Base-by-base conservation (phyloP, 2,888 invertebrate genomes). In the Arrhopalites spinosus region DNA sequence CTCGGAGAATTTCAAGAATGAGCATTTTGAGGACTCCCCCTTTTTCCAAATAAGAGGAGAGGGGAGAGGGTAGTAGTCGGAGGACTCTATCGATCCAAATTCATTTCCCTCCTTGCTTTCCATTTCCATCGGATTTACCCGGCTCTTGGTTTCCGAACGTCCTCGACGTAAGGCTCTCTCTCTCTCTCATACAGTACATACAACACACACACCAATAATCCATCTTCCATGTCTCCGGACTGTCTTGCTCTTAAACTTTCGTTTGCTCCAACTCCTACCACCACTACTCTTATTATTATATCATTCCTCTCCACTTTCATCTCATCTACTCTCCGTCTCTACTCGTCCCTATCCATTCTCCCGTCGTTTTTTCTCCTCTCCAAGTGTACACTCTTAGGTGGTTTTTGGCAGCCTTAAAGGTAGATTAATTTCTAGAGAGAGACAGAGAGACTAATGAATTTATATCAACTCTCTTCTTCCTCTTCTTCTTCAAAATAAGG, bases 191-290 rank as follows among this genome's bases (percentile, higher is more conserved):
- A 13, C 29, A 27, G 1, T 29, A 8, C 61, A 61, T 17, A 61
- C 61, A 61, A 25, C 74, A 30, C 74, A 56, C 69, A 69, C 74
- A 74, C 74, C 74, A 74, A 74, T 74, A 74, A 74, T 74, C 74
- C 74, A 74, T 74, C 74, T 74, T 74, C 74, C 74, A 74, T 69
- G 74, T 68, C 69, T 74, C 74, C 69, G 74, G 56, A 68, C 68
- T 68, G 69, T 74, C 74, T 69, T 74, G 23, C 27, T 20, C 64
- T 13, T 43, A 56, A 5, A 56, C 5, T 56, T 23, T n/a, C 61
- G 36, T 36, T 36, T 36, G 36, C 36, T 36, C n/a, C n/a, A n/a
- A 36, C 36, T 36, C 36, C 36, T 36, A 36, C n/a, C n/a, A 36
- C 36, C 36, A 36, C 36, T 3, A 36, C 53, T 53, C n/a, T n/a